These are phyloP conservation scores for Conus ventricosus DNA, from an alignment of 1,140 invertebrate species.

Conservation along the genomic window DNA sequence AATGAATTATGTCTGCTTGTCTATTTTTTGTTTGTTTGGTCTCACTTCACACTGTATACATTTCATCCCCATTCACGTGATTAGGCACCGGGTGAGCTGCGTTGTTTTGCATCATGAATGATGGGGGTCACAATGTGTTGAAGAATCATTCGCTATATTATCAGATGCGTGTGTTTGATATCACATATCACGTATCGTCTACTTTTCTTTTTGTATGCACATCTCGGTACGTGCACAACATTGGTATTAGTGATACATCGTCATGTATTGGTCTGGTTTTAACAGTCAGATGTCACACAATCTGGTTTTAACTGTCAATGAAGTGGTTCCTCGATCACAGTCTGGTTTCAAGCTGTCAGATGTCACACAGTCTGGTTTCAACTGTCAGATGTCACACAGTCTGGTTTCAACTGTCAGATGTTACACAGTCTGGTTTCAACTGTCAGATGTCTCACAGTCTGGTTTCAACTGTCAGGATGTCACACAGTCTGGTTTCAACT, in stretches of 20 bases:
- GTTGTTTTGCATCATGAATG: not conserved
- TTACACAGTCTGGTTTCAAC: no score
- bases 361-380: not conserved
- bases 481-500: not conserved
- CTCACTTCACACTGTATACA: no score
- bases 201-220: not conserved
- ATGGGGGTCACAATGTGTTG: no score
- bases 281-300: not conserved
- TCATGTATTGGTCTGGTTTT: no score
- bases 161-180: not conserved
- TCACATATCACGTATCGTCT: not conserved
- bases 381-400: no score
- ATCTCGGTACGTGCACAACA: not conserved
- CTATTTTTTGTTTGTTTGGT: not conserved
- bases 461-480: not conserved
- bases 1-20: not conserved
- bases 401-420: no score
- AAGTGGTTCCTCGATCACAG: no score
- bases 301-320: not conserved
- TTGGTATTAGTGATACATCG: not conserved
- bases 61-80: no score
- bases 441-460: no score
- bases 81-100: no score
- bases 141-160: no score
- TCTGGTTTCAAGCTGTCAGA: not conserved